A percentile compares a stretch with the other conserved stretches of the same genome.
Evolutionary conservation across 2,797 vertebrate genomes (phyloP).

Genomic region (Astyanax mexicanus): DNA sequence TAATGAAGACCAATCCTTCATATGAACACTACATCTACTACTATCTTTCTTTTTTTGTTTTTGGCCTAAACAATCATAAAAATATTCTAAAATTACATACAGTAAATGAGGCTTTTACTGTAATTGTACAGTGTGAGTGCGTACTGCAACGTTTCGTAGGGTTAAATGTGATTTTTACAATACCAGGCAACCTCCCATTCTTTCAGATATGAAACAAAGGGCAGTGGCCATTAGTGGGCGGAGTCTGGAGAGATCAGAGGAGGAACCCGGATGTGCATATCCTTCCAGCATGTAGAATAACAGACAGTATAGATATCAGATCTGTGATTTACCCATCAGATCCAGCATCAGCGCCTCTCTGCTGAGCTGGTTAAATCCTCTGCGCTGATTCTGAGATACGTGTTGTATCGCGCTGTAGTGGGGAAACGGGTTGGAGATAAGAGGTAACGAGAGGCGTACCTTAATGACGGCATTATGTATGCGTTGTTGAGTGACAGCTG

Average conservation of each 20-base stretch:
- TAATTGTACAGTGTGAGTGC: too few relatives aligned
- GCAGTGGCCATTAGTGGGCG: not conserved
- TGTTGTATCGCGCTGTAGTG: not conserved
- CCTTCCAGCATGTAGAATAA: too few relatives aligned
- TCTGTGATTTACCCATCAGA: not conserved
- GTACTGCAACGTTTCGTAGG: too few relatives aligned
- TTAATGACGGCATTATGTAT: conserved; percentile 41
- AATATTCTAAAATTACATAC: too few relatives aligned
- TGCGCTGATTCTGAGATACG: not conserved
- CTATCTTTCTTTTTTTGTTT: too few relatives aligned
- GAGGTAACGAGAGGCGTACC: conserved; percentile 29
- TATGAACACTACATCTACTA: too few relatives aligned
- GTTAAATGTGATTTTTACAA: too few relatives aligned
- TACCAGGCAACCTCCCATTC: too few relatives aligned
- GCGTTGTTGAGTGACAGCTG: conserved; percentile 49
- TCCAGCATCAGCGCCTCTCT: not conserved
- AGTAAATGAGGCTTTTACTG: too few relatives aligned
- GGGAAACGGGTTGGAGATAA: conserved; percentile 7
- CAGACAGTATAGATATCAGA: not conserved
- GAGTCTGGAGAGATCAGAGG: not conserved
- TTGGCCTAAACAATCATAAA: too few relatives aligned
- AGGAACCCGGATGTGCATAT: not conserved
- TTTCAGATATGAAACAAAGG: too few relatives aligned
- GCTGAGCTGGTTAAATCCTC: not conserved
- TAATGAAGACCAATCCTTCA: too few relatives aligned